Evolutionary conservation across 2,113 vertebrate genomes (phyloP).

Genomic region (Pseudopipra pipra): DNA sequence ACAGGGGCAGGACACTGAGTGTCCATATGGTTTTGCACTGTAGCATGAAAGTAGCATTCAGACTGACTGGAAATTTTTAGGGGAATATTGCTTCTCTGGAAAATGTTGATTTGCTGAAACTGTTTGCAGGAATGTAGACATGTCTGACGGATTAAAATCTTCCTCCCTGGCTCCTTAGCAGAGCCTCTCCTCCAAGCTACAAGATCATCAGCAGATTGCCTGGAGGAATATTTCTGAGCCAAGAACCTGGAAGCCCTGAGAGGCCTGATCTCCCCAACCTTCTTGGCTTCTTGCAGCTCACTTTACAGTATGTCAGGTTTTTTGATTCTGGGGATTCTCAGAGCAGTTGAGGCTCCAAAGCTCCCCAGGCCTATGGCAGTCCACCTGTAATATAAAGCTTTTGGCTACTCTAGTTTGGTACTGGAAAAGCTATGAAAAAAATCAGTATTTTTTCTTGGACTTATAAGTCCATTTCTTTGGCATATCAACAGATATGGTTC

Average conservation of each 20-base stretch:
- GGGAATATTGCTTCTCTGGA: background rate
- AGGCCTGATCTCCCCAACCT: background rate
- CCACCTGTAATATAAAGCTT: background rate
- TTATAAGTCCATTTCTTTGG: background rate
- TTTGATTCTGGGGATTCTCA: background rate
- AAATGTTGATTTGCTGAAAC: background rate
- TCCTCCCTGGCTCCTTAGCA: background rate
- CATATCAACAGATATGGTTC: background rate
- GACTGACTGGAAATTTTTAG: background rate
- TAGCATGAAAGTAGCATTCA: background rate
- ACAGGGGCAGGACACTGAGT: background rate
- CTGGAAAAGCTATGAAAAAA: background rate
- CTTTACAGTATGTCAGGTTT: background rate
- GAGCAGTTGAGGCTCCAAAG: background rate
- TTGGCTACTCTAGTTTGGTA: background rate
- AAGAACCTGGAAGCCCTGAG: background rate
- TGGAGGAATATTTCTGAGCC: background rate
- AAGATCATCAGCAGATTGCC: background rate
- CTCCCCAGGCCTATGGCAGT: background rate
- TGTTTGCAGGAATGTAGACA: background rate
- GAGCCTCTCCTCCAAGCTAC: background rate
- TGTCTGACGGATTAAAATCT: background rate
- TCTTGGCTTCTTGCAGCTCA: background rate
- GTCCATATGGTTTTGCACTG: background rate
- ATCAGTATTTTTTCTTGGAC: background rate